phyloP scores from a whole-genome alignment of 2,888 invertebrate species.

The Mythimna impura region DNA sequence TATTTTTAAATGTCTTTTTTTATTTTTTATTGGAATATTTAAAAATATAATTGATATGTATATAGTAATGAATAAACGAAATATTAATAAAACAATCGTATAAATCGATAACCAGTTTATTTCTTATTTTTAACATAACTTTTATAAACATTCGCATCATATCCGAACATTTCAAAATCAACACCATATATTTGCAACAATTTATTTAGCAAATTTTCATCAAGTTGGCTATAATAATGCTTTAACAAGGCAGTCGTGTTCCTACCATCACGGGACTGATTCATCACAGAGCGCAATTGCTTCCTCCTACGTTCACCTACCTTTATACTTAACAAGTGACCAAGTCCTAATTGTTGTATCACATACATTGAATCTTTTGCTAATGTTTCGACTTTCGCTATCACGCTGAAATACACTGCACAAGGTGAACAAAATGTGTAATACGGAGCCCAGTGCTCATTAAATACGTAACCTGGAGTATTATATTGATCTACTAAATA shows the following conservation, averaged over 20 bases:
- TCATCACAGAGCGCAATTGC: slow-evolving; percentile 89
- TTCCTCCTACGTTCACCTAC: slow-evolving; percentile 86
- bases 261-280: slow-evolving; percentile 88
- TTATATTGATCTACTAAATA: slow-evolving; percentile 92
- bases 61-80: too few relatives aligned
- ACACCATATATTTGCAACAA: slow-evolving; percentile 91
- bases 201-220: slow-evolving; percentile 88
- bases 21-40: too few relatives aligned
- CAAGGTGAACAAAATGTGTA: slow-evolving; percentile 92
- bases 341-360: slow-evolving; percentile 90
- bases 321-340: slow-evolving; percentile 87
- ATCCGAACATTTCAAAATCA: slow-evolving; percentile 93
- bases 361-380: slow-evolving; percentile 91
- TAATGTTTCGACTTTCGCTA: slow-evolving; percentile 92
- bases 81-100: slow-evolving; percentile 15
- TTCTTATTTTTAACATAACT: slow-evolving; percentile 86
- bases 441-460: slow-evolving; percentile 92
- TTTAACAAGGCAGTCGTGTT: slow-evolving; percentile 84
- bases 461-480: slow-evolving; percentile 75
- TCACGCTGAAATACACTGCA: slow-evolving; percentile 91
- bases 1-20: too few relatives aligned
- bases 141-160: slow-evolving; percentile 90
- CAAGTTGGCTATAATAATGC: slow-evolving; percentile 90
- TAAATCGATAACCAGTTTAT: slow-evolving; percentile 73
- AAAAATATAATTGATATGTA: too few relatives aligned